Percentiles rank a stretch among this genome's conserved stretches.
Evolutionary conservation across 2,113 vertebrate species (phyloP).

Genomic region (Chamaea fasciata): DNA sequence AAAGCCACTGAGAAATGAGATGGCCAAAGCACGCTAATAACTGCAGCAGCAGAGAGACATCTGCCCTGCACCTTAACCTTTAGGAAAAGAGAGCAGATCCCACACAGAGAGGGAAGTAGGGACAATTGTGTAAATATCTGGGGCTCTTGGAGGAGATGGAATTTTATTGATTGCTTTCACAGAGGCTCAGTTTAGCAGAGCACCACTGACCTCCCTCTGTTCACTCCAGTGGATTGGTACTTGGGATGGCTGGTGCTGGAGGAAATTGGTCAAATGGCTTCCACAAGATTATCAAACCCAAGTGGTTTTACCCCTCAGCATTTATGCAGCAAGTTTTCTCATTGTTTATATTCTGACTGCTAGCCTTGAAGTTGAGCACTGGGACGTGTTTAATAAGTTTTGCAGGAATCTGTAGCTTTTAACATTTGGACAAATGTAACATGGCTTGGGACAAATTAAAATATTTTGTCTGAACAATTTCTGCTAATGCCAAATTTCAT

Average conservation of each 20-base stretch:
- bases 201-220: background rate
- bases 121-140: conserved; percentile 76
- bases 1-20: conserved; percentile 61
- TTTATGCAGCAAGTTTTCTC: background rate
- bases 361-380: background rate
- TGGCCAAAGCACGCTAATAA: conserved; percentile 58
- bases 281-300: background rate
- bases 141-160: conserved; percentile 66
- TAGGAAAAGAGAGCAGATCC: conserved; percentile 34
- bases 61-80: conserved; percentile 67
- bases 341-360: background rate
- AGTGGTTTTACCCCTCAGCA: background rate
- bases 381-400: background rate
- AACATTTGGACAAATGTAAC: background rate
- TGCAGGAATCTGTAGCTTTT: background rate
- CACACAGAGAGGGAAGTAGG: conserved; percentile 8
- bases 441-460: background rate
- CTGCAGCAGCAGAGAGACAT: conserved; percentile 49
- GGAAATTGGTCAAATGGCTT: background rate
- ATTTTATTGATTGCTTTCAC: conserved; percentile 74
- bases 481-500: background rate
- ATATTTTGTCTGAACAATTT: conserved; percentile 15
- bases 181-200: conserved; percentile 48
- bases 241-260: background rate
- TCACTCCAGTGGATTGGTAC: background rate